Evolutionary conservation across 2,113 vertebrate species (phyloP), one percentile per base, ranked within the genome.

Genomic region (Clarias magur): DNA sequence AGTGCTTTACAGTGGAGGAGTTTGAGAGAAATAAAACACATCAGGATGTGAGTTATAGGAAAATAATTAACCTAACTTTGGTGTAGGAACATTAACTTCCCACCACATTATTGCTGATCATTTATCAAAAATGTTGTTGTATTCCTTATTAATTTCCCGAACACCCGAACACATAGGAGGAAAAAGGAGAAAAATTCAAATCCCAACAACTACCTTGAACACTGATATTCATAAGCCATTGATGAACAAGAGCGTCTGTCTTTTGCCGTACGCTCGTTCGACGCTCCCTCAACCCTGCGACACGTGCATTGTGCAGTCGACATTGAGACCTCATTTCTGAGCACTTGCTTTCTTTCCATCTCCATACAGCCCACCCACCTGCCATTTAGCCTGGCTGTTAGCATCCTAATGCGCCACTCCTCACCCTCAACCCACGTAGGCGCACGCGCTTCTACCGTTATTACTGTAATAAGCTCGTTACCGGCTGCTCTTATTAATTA

Each of bases 401-500:
- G 81, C 65, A 83, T 53, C 78, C 27, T 83, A 65, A 82, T 62
- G 38, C 15, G 62, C 62, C 62, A 23, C 53, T 82, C 62, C 38
- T 88, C 75, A 72, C 72, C 67, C 85, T 60, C 79, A n/a, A 30
- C 82, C 63, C 82, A 83, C 82, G 38, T 54, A 53, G 62, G 23
- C 42, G 42, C 81, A 17, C 8, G 17, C 81, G 7, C 63, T 17
- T 8, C 23, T 48, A 25, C 23, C 21, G 4, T 68, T 25, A 63
- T 19, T 56, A 54, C n/a, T 16, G 17, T 27, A 65, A 82, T 82
- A 82, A 82, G 21, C 60, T 63, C 25, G 67, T 72, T 82, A 82
- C 23, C 30, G 21, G 48, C 48, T 83, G 67, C n/a, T 80, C 89
- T 86, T 83, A 62, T 67, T 72, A 86, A 91, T 86, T 84, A 85